Evolutionary conservation across 2,113 vertebrate genomes (phyloP), one percentile per base, ranked within the genome.

Genomic region (Salvator merianae): DNA sequence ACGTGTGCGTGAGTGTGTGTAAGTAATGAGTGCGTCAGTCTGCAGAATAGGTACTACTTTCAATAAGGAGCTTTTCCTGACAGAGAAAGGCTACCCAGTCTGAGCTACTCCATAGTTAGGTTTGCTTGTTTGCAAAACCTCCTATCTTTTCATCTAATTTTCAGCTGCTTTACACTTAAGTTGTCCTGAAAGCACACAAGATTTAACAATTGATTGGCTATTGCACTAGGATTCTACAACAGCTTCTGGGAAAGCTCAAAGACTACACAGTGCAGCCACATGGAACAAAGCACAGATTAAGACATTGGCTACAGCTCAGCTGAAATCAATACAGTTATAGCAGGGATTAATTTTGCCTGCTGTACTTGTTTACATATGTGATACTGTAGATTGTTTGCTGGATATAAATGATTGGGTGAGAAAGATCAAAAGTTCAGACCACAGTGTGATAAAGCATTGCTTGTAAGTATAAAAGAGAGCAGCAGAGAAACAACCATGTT

Each of bases 331-430:
- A 55, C 73, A 59, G 30, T 77, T 90, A 76, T 91, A 81, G 87
- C 28, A 62, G 87, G 91, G 91, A 93, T 93, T 92, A 91, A 91
- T 94, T 75, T 93, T 87, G 83, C 28, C 88, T 88, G 65, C 91
- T 89, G 84, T 47, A 72, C 81, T 94, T 93, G 90, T 94, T 93
- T 93, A 90, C 90, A 93, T 93, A 90, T 87, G 84, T 79, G 73
- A 92, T 89, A 91, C 87, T 86, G 93, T 38, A 85, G 90, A 92
- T 86, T 66, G 75, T 90, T 84, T 88, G 80, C 84, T 82, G 84
- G 87, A 91, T 0, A 71, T 22, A 81, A 71, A 47, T 85, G 88
- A 84, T 85, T 87, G 84, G 86, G 87, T 75, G 83, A 86, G 80
- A 91, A 75, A 87, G 74, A 90, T 72, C 76, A 77, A 77, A 87